Base-by-base conservation (phyloP, 2,797 vertebrate genomes). In the Cryptoprocta ferox region DNA sequence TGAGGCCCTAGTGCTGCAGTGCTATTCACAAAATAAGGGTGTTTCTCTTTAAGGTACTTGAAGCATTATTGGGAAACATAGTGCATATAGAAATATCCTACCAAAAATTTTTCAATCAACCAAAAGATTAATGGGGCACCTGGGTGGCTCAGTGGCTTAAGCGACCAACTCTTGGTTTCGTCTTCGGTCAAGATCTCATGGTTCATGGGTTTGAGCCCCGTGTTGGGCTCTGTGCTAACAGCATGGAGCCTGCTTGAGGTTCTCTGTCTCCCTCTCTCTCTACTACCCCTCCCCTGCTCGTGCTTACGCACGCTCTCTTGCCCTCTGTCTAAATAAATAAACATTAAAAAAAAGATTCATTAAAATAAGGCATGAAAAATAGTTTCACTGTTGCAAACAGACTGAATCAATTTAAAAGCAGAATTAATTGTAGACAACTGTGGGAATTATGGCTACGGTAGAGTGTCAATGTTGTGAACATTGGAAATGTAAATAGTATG, bases 301-400 rank as follows among this genome's bases (percentile, higher is more conserved):
- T 1, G 3, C 21, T 59, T 1, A 24, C 1, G 8, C 56, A 59
- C 3, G 7, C 21, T 59, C 56, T 59, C 19, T 59, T 3, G 2
- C 56, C 56, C 56, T 24, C 56, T 59, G 21, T 59, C 24, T 59
- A 59, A 59, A 24, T 24, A 59, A 24, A 56, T 19, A 21, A 56
- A 59, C 21, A 59, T 59, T 59, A 24, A 24, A 24, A 59, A 53
- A 59, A 59, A 24, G 56, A 59, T 59, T 59, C 56, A 59, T 59
- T 63, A 66, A 91, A 61, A 63, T 50, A 15, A 53, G 50, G 50
- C 50, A 53, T 24, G 21, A 50, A 71, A 79, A 76, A 28, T 35
- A 35, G 56, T 78, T 71, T 88, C 63, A 39, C 80, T 94, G n/a
- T 87, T 45, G 0, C 45, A 75, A 95, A 73, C 78, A 56, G 65